A percentile compares a stretch with the other conserved stretches of the same genome.
phyloP scores from a whole-genome alignment of 2,113 vertebrate genomes.

The Paradoxurus hermaphroditus region DNA sequence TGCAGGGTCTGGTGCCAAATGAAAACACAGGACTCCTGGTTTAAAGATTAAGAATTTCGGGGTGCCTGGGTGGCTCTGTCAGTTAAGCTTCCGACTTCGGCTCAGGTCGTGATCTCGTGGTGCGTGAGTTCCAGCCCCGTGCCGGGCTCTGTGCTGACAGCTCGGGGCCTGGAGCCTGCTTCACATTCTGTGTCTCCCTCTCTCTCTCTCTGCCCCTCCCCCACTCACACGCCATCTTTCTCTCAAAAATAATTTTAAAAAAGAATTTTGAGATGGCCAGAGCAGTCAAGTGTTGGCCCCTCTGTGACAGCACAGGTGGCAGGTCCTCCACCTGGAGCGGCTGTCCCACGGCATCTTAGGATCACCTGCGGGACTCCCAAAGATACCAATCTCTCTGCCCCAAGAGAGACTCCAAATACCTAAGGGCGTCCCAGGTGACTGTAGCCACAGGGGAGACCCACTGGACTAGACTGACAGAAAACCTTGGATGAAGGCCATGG shows the following conservation, averaged over 20 bases:
- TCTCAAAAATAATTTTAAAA: not conserved
- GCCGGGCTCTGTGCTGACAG: too few relatives aligned
- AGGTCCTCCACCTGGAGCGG: fast-evolving
- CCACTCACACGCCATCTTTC: too few relatives aligned
- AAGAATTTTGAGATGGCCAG: not conserved
- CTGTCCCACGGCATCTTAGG: fast-evolving
- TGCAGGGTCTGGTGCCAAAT: not conserved
- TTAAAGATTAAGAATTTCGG: not conserved
- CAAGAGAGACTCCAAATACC: not conserved
- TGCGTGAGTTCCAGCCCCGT: too few relatives aligned
- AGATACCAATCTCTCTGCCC: not conserved
- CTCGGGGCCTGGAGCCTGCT: too few relatives aligned
- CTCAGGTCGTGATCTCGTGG: too few relatives aligned
- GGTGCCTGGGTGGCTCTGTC: too few relatives aligned
- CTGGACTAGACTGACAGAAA: not conserved
- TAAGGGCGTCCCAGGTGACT: not conserved
- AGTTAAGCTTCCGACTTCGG: too few relatives aligned
- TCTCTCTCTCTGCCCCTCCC: too few relatives aligned
- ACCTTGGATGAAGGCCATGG: not conserved
- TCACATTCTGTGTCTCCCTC: too few relatives aligned
- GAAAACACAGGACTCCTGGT: not conserved
- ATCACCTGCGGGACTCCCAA: not conserved
- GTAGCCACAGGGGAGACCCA: too few relatives aligned
- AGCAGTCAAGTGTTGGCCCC: too few relatives aligned
- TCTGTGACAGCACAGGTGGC: not conserved